These are phyloP conservation scores for Tenebrio molitor DNA, from an alignment of 1,140 invertebrate species.

Conservation along the genomic window DNA sequence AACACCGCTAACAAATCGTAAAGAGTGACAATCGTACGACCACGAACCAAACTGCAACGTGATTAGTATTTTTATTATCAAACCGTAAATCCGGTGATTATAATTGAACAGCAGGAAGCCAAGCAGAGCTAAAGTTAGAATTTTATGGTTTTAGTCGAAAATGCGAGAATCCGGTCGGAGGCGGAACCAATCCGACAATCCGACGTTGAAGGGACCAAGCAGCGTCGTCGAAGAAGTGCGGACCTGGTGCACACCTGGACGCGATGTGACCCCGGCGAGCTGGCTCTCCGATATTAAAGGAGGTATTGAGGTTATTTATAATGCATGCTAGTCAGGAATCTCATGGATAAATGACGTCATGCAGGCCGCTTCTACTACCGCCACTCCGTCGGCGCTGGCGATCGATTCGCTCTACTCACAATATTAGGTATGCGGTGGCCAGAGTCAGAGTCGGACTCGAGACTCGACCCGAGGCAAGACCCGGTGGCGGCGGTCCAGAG, in stretches of 20 bases:
- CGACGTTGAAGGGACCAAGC: too few relatives aligned
- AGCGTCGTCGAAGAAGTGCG: too few relatives aligned
- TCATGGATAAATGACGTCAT: conserved; percentile 59
- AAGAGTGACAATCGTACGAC: conserved; percentile 21
- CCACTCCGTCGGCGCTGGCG: conserved; percentile 48
- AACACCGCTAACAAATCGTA: conserved; percentile 43
- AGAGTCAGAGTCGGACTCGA: too few relatives aligned
- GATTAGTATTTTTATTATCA: conserved; percentile 41
- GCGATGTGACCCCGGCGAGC: neutral
- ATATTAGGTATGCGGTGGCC: conserved; percentile 50
- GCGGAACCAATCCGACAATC: neutral
- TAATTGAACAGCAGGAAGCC: conserved; percentile 37
- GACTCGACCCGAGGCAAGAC: too few relatives aligned
- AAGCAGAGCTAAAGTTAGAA: conserved; percentile 23
- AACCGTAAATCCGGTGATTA: conserved; percentile 46
- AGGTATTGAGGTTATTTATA: conserved; percentile 58
- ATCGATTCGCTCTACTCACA: conserved; percentile 55
- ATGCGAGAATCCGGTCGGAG: conserved; percentile 23
- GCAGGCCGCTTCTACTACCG: conserved; percentile 49
- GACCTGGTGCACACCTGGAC: conserved; percentile 28
- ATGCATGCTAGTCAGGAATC: conserved; percentile 58
- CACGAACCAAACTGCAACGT: conserved; percentile 3
- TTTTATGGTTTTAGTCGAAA: conserved; percentile 25
- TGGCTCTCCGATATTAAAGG: conserved; percentile 32
- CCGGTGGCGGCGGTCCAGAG: too few relatives aligned